These are phyloP conservation scores for Chloroceryle aenea DNA, from an alignment of 2,113 vertebrate species.

Conservation along the genomic window DNA sequence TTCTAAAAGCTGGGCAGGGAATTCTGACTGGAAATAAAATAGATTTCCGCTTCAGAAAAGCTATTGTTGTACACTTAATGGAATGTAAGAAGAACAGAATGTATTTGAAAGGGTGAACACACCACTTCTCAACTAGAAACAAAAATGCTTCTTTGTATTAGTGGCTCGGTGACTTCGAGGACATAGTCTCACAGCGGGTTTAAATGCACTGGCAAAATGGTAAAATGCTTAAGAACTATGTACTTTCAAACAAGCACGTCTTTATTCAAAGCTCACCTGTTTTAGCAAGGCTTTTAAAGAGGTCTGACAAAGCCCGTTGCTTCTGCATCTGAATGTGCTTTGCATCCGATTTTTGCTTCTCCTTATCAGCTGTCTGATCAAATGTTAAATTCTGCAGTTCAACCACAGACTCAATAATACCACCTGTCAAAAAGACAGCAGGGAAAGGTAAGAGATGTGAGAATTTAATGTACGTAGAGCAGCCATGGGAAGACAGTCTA, in stretches of 20 bases:
- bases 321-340: conserved; percentile 97
- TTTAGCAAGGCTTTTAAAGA: conserved; percentile 91
- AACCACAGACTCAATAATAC: conserved; percentile 83
- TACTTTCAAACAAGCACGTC: not conserved
- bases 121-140: not conserved
- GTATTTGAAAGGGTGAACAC: not conserved
- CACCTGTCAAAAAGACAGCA: conserved; percentile 73
- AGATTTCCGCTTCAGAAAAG: not conserved
- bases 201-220: not conserved
- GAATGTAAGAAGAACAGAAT: not conserved
- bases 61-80: not conserved
- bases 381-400: conserved; percentile 87
- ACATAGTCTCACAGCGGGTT: not conserved
- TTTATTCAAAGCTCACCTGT: conserved; percentile 72
- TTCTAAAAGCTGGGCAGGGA: not conserved
- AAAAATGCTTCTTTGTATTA: not conserved
- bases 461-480: not conserved
- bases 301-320: conserved; percentile 91
- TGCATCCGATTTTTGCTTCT: conserved; percentile 89
- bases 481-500: not conserved
- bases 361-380: conserved; percentile 83
- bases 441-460: not conserved
- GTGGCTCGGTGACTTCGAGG: not conserved
- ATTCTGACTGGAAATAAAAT: not conserved
- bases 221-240: not conserved